Base-by-base conservation (phyloP, 2,113 vertebrate genomes). In the Strix aluco region DNA sequence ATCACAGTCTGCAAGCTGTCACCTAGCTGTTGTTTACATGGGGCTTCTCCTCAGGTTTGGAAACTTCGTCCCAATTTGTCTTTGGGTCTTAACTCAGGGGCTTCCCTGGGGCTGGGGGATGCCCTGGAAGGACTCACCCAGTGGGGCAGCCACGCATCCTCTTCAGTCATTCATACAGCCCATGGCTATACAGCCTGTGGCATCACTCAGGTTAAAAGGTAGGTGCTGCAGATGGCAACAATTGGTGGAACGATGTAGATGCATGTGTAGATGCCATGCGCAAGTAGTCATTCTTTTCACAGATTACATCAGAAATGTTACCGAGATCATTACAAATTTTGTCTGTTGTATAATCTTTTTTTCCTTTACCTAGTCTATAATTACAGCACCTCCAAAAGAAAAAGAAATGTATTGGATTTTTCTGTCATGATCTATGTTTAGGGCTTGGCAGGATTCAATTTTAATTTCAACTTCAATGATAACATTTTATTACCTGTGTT, bases 401-500 rank as follows among this genome's bases (percentile, higher is more conserved):
- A 47, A 55, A 73, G 73, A 58, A 13, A 6, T 9, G 19, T 81
- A 74, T 91, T 93, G 86, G 72, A 95, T 94, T 95, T 90, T 92
- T 96, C 86, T 92, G 65, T 84, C 65, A 18, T 91, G 69, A 95
- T 88, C 65, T 6, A 30, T 74, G 52, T 81, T 94, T 93, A 84
- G 47, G 69, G 63, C 75, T 96, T 96, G 92, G 38, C 90, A 97
- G 90, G 82, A 94, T 96, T 92, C 92, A 96, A 96, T 96, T 96
- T 95, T 94, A 95, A 97, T 97, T 96, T 96, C 94, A 93, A n/a
- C 73, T 95, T 93, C 82, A 95, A n/a, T 63, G 90, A 90, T 96
- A 96, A 94, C 86, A 81, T 62, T 95, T 91, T 92, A 95, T 94
- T 96, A 90, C 54, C 49, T 36, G 7, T 88, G 91, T 71, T 88